phyloP scores from a whole-genome alignment of 2,888 invertebrate species.

The Machimus rusticus region DNA sequence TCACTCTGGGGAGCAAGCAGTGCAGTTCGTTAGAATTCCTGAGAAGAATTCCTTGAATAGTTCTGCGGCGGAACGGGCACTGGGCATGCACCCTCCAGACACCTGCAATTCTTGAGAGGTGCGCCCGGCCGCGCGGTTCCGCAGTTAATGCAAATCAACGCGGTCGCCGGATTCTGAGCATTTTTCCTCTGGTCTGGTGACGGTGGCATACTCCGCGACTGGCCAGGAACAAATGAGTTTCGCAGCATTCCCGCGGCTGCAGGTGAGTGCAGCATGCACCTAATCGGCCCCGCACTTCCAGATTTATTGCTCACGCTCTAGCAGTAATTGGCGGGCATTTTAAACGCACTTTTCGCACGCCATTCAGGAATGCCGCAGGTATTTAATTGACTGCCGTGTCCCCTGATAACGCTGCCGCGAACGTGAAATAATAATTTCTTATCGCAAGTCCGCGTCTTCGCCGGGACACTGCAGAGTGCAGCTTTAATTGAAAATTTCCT shows the following conservation, averaged over 20 bases:
- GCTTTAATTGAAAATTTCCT: neutral
- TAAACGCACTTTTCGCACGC: conserved; percentile 31
- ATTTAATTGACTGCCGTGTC: conserved; percentile 25
- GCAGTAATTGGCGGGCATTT: conserved; percentile 1
- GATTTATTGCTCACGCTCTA: conserved; percentile 15
- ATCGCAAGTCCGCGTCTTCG: neutral
- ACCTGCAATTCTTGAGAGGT: neutral
- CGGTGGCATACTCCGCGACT: neutral
- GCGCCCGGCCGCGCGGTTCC: neutral
- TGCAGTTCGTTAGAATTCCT: neutral
- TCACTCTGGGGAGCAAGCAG: neutral
- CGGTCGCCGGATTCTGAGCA: neutral
- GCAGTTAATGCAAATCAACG: neutral
- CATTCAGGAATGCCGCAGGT: neutral
- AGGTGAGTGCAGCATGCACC: neutral
- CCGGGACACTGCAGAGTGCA: neutral
- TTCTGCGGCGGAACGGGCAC: neutral
- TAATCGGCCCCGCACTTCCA: neutral
- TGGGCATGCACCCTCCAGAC: neutral
- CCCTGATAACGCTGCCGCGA: neutral
- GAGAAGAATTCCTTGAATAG: neutral
- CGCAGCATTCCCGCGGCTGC: neutral
- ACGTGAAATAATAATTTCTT: conserved; percentile 9
- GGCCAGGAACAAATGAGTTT: neutral
- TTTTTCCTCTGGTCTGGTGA: neutral